Evolutionary conservation across 1,140 invertebrate species (phyloP).

Genomic region (Panulirus ornatus): DNA sequence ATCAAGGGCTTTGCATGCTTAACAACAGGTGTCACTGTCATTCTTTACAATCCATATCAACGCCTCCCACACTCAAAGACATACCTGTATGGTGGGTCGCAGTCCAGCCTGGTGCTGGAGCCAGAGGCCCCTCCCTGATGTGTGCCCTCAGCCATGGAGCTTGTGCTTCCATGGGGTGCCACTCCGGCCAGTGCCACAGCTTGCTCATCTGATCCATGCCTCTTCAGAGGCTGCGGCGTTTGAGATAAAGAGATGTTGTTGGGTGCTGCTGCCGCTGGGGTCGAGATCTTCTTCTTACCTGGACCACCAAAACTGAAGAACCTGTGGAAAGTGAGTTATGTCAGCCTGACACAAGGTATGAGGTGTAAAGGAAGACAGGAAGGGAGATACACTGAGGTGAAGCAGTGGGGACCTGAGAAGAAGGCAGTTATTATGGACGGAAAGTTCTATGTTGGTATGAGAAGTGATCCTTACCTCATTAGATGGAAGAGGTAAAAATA

Average conservation of each 20-base stretch:
- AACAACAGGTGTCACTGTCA: no score
- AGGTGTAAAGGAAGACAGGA: no score
- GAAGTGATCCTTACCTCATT: no score
- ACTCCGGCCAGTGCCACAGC: constrained; percentile 77
- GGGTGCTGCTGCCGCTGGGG: constrained; percentile 79
- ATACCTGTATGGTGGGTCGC: constrained; percentile 76
- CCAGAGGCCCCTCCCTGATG: constrained; percentile 76
- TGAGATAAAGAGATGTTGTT: constrained; percentile 68
- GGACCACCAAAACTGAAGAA: constrained; percentile 93
- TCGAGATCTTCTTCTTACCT: constrained; percentile 89
- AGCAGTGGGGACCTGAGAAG: neutral
- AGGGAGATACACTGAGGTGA: neutral
- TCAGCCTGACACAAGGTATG: neutral
- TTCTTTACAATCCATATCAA: no score
- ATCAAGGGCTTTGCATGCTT: no score
- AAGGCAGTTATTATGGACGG: no score
- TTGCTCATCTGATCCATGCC: constrained; percentile 75
- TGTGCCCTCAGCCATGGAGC: constrained; percentile 73
- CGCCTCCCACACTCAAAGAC: neutral
- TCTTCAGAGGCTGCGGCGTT: constrained; percentile 68
- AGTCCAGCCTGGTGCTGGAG: constrained; percentile 69
- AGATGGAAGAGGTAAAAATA: no score
- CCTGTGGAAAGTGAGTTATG: constrained; percentile 79
- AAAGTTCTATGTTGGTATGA: no score
- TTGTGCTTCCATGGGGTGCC: constrained; percentile 35